These are phyloP conservation scores for Tympanuchus pallidicinctus DNA, from an alignment of 2,113 vertebrate species.

Conservation along the genomic window DNA sequence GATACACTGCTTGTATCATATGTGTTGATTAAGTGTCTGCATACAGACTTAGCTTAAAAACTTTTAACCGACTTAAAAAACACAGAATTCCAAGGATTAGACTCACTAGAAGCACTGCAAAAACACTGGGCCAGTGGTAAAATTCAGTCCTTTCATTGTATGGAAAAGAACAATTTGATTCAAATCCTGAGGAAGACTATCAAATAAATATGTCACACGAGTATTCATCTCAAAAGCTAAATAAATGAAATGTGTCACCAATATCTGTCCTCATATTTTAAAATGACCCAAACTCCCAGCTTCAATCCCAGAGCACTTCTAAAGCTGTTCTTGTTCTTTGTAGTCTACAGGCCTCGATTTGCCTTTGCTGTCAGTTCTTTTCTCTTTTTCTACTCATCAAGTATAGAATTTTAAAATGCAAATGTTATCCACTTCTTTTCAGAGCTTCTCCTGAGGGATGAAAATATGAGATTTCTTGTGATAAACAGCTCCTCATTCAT, in stretches of 20 bases:
- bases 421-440: neutral
- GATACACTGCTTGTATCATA: neutral
- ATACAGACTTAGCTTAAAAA: neutral
- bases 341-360: neutral
- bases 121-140: neutral
- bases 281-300: neutral
- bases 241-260: neutral
- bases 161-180: accelerated
- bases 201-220: neutral
- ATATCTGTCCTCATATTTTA: neutral
- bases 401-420: neutral
- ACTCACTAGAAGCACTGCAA: too few species aligned
- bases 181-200: neutral
- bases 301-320: neutral
- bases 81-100: neutral
- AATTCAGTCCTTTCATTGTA: neutral
- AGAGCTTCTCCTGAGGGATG: neutral
- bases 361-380: neutral
- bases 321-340: neutral
- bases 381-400: neutral
- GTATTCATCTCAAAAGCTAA: neutral
- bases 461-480: neutral
- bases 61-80: neutral
- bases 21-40: neutral
- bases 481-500: neutral